A percentile compares a stretch with the other conserved stretches of the same genome.
Evolutionary conservation across 2,797 vertebrate species (phyloP).

Genomic region (Florisuga fusca): DNA sequence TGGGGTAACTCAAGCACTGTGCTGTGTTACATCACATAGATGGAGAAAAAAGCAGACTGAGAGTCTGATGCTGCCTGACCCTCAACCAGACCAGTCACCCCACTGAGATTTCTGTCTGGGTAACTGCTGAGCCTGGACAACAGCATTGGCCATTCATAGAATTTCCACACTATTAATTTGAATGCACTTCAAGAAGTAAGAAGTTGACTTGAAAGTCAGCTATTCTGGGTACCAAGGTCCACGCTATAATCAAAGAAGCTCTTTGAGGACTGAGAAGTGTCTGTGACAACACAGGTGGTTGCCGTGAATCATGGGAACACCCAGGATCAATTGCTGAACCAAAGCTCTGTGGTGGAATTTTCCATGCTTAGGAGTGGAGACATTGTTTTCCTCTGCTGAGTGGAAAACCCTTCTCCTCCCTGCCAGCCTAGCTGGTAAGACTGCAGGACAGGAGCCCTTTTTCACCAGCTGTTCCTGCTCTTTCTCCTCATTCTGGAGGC

Average conservation of each 20-base stretch:
- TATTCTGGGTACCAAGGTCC: neutral
- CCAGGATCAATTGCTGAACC: neutral
- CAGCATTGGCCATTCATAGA: neutral
- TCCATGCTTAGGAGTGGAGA: neutral
- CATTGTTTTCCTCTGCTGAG: neutral
- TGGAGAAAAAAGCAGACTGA: neutral
- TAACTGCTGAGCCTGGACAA: neutral
- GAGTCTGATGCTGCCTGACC: neutral
- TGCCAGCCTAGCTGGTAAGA: neutral
- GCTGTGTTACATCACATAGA: neutral
- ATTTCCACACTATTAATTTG: neutral
- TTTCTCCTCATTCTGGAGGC: neutral
- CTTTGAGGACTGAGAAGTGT: neutral
- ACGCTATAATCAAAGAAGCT: neutral
- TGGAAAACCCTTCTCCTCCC: neutral
- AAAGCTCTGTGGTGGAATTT: neutral
- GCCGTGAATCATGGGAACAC: neutral
- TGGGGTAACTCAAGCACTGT: neutral
- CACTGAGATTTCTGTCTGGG: neutral
- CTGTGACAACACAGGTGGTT: neutral
- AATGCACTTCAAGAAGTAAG: neutral
- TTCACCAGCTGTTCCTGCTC: neutral
- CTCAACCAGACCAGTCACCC: neutral
- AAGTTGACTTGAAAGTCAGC: neutral
- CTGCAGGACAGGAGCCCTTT: neutral